These are phyloP conservation scores for Melanargia galathea DNA, from an alignment of 2,888 invertebrate species.

Conservation along the genomic window DNA sequence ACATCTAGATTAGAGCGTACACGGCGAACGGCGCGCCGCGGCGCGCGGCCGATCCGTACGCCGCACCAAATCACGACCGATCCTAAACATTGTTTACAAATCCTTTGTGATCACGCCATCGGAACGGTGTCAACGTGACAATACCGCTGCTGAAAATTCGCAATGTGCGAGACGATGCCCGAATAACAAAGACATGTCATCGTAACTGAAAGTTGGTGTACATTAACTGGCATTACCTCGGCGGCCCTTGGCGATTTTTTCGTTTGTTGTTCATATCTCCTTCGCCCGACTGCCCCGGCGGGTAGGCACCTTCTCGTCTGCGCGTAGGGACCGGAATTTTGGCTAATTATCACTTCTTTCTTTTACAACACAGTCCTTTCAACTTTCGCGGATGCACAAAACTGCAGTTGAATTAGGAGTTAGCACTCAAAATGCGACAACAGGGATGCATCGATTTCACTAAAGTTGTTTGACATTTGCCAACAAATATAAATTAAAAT, in stretches of 20 bases:
- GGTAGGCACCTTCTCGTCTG: constrained; percentile 90
- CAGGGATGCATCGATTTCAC: constrained; percentile 78
- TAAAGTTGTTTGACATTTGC: constrained; percentile 77
- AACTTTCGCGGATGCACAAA: constrained; percentile 83
- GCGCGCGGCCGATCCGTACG: constrained; percentile 47
- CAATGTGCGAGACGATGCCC: constrained; percentile 56
- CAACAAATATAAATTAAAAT: constrained; percentile 79
- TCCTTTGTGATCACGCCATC: constrained; percentile 54
- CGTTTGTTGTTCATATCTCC: constrained; percentile 91
- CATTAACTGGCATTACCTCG: constrained; percentile 82
- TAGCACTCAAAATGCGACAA: constrained; percentile 77
- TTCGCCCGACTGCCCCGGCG: constrained; percentile 84
- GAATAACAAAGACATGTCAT: constrained; percentile 80
- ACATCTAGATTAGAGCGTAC: constrained; percentile 68
- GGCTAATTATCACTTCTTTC: constrained; percentile 83
- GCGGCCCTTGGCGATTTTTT: constrained; percentile 90
- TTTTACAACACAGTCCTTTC: constrained; percentile 83
- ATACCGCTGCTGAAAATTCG: constrained; percentile 55
- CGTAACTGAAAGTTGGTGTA: constrained; percentile 59
- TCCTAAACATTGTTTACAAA: constrained; percentile 69
- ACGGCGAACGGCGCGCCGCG: constrained; percentile 61
- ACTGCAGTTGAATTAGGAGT: constrained; percentile 80
- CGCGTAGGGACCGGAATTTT: constrained; percentile 94
- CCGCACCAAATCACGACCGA: constrained; percentile 51
- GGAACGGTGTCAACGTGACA: constrained; percentile 67